These are phyloP conservation scores for Syndactyla subalaris DNA, from an alignment of 2,797 vertebrate species.

Conservation along the genomic window DNA sequence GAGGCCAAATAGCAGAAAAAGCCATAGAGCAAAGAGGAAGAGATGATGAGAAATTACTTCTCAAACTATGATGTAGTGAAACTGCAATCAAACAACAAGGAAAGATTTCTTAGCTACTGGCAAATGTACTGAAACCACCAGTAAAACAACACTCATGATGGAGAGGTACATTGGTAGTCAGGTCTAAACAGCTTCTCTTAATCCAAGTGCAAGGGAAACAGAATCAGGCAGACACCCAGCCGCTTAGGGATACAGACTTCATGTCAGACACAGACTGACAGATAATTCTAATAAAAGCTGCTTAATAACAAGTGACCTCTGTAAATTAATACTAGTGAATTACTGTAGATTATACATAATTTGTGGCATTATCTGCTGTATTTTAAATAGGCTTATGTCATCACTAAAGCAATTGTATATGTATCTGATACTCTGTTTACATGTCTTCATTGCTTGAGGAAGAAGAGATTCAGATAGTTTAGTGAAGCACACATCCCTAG, in stretches of 20 bases:
- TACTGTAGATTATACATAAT: not conserved
- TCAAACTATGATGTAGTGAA: not conserved
- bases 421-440: not conserved
- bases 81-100: not conserved
- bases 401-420: not conserved
- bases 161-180: not conserved
- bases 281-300: not conserved
- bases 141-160: not conserved
- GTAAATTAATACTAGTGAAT: not conserved
- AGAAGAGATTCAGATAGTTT: not conserved
- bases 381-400: constrained; percentile 11
- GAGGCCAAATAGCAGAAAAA: constrained; percentile 27
- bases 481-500: not conserved
- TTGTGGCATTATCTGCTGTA: not conserved
- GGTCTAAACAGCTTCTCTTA: not conserved
- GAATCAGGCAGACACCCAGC: not conserved
- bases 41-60: not conserved
- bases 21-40: not conserved
- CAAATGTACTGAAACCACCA: not conserved
- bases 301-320: not conserved
- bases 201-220: not conserved
- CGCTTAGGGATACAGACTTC: not conserved
- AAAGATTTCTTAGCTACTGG: not conserved
- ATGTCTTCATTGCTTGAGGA: not conserved
- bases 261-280: not conserved